Percentiles rank a stretch among this genome's conserved stretches.
Evolutionary conservation across 1,140 invertebrate species (phyloP).

Genomic region (Doryteuthis pealeii): DNA sequence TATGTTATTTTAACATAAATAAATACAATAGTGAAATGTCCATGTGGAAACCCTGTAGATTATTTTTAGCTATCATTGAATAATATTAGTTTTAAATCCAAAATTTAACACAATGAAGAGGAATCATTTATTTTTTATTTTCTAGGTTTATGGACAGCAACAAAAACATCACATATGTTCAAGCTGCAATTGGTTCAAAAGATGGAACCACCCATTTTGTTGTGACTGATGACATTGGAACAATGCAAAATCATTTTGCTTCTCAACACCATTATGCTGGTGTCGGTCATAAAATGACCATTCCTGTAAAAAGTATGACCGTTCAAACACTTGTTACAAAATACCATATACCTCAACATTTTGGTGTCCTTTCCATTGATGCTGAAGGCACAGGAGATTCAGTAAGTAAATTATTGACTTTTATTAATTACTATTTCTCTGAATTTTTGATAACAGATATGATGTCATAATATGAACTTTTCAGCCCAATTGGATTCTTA

Average conservation of each 20-base stretch:
- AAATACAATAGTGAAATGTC: too few species aligned
- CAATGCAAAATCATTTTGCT: slow-evolving; percentile 40
- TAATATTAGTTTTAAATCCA: too few species aligned
- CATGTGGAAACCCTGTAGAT: too few species aligned
- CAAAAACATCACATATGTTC: slow-evolving; percentile 38
- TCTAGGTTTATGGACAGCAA: slow-evolving; percentile 39
- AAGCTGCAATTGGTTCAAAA: slow-evolving; percentile 31
- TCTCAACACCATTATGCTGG: background rate
- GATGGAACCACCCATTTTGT: slow-evolving; percentile 36
- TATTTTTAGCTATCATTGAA: too few species aligned
- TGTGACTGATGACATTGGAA: slow-evolving; percentile 28
- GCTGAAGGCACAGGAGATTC: slow-evolving; percentile 44
- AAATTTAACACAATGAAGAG: too few species aligned
- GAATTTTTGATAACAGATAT: too few species aligned
- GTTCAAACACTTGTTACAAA: slow-evolving; percentile 38
- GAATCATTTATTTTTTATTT: slow-evolving; percentile 5
- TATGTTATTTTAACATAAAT: too few species aligned
- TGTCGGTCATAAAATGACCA: slow-evolving; percentile 11
- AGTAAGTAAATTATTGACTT: slow-evolving; percentile 25
- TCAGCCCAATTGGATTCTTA: too few species aligned
- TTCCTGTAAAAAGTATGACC: slow-evolving; percentile 37
- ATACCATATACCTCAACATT: slow-evolving; percentile 37
- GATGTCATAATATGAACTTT: too few species aligned
- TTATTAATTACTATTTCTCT: too few species aligned
- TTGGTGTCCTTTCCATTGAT: slow-evolving; percentile 51